These are phyloP conservation scores for Edolisoma coerulescens DNA, from an alignment of 2,113 vertebrate genomes.

Conservation along the genomic window DNA sequence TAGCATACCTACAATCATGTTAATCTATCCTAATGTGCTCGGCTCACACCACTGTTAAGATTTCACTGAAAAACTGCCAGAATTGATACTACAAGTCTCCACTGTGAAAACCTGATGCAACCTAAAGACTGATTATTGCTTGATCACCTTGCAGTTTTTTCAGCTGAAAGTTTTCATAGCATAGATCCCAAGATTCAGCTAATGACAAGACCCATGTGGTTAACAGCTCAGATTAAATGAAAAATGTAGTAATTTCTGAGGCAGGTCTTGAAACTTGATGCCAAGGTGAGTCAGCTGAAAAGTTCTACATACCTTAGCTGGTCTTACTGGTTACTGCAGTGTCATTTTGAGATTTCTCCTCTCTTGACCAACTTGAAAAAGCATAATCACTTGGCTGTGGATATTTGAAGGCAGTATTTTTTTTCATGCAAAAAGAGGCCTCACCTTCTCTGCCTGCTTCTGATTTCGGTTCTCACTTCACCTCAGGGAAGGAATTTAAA, in stretches of 20 bases:
- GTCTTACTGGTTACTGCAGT: not conserved
- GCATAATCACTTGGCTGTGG: not conserved
- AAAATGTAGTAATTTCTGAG: not conserved
- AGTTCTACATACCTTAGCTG: not conserved
- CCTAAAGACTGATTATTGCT: not conserved
- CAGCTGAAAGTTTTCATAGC: not conserved
- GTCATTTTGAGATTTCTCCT: not conserved
- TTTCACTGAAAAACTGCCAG: not conserved
- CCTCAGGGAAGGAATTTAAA: not conserved
- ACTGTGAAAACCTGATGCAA: not conserved
- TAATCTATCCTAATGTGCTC: not conserved
- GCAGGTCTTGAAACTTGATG: not conserved
- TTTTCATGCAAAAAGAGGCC: not conserved
- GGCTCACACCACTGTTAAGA: not conserved
- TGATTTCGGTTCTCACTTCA: not conserved
- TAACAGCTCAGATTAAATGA: not conserved
- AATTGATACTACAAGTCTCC: not conserved
- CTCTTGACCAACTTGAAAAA: not conserved
- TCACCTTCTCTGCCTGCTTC: not conserved
- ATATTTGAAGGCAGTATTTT: not conserved
- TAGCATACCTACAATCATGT: not conserved
- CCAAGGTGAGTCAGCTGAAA: not conserved
- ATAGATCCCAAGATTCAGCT: not conserved
- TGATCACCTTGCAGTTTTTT: not conserved
- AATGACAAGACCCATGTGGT: not conserved